Evolutionary conservation across 2,888 invertebrate genomes (phyloP), one percentile per base, ranked within the genome.

Genomic region (Ichneumoninae sp.): DNA sequence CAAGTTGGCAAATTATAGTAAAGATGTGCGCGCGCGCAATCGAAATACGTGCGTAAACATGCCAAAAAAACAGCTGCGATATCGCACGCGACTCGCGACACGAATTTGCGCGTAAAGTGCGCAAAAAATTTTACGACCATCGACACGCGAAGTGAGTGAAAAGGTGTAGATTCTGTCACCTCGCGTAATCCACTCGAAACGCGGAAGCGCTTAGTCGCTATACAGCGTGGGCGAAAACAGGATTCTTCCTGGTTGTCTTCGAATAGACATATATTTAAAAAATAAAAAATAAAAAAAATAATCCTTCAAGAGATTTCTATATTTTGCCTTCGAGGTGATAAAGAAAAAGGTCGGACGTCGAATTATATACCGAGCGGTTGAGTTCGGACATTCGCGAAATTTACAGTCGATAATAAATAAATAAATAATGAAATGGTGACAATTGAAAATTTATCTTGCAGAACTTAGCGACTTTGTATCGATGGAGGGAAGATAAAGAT

Each of bases 181-280:
- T 54, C 52, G 40, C 47, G 40, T 13, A 52, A 65, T 22, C 36
- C 66, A 66, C 76, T 33, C 50, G 60, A 77, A 69, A 77, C 77
- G 47, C 80, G 80, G 83, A 84, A 76, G 76, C 69, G 62, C 68
- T 22, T 19, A 52, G 36, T 66, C 71, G 30, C 47, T 22, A 50
- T 57, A 57, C 13, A 33, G 72, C 72, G 83, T 84, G 77, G 83
- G 83, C 77, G 80, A 84, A 40, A 76, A 80, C 83, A 68, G 60
- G 71, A 80, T 83, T 68, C 77, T 77, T 80, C 80, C 80, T 60
- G 40, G 22, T 40, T 16, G 19, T 65, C 5, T 36, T 65, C 50
- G 52, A 75, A 65, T n/a, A 22, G 13, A 26, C 26, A 19, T 52
- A 19, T 19, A 19, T 7, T 19, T 16, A 36, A 65, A 33, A 65